These are phyloP conservation scores for Synanthedon myopaeformis DNA, from an alignment of 2,888 invertebrate genomes.

Conservation along the genomic window DNA sequence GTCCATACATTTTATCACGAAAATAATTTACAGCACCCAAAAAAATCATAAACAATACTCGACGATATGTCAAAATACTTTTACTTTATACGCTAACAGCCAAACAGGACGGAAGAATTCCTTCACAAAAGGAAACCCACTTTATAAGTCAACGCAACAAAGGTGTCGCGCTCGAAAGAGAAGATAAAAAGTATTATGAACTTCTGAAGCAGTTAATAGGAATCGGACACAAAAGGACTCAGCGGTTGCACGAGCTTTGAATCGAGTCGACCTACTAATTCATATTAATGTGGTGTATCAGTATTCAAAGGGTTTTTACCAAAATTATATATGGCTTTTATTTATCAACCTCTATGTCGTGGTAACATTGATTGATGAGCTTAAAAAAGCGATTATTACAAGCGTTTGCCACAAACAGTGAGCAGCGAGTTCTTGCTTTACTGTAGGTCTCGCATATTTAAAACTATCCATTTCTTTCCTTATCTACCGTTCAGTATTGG, in stretches of 20 bases:
- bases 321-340: constrained; percentile 14
- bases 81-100: constrained; percentile 45
- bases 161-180: constrained; percentile 28
- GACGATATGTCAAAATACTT: constrained; percentile 66
- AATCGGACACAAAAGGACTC: constrained; percentile 33
- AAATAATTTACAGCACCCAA: constrained; percentile 47
- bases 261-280: constrained; percentile 46
- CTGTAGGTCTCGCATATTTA: too few species aligned
- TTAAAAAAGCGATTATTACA: too few species aligned
- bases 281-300: constrained; percentile 42
- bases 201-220: constrained; percentile 68
- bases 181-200: constrained; percentile 56
- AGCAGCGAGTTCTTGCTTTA: too few species aligned
- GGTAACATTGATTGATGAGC: background rate
- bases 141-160: constrained; percentile 33
- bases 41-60: constrained; percentile 51
- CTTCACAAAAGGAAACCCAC: constrained; percentile 38
- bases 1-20: constrained; percentile 8
- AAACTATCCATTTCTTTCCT: too few species aligned
- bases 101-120: constrained; percentile 24
- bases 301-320: constrained; percentile 35
- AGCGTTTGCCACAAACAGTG: too few species aligned
- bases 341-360: background rate
- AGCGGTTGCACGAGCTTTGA: constrained; percentile 36
- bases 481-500: too few species aligned